Evolutionary conservation across 23 tunicate genomes (phyloP), one percentile per base, ranked within the genome.

Genomic region (Halocynthia aurantium): DNA sequence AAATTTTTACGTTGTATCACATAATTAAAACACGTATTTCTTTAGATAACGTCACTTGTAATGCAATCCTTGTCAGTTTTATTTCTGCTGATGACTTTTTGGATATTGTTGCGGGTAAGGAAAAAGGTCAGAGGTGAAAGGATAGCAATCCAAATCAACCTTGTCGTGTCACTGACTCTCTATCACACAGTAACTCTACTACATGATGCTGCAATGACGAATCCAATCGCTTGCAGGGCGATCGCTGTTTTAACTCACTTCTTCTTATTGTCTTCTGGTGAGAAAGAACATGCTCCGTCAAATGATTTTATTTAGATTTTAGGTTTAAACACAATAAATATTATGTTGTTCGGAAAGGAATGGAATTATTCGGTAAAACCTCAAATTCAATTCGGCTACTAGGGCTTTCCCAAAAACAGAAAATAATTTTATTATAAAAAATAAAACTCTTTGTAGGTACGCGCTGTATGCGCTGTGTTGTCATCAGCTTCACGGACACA

Each of bases 71-170:
- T 74, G 22, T 55, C 78, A 8, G 60, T 74, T 7, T n/a, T 54
- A 20, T 74, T 74, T 54, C 7, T 74, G 13, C 31, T 53, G 13
- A 5, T 74, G 17, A 54, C 78, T n/a, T 74, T 74, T 54, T 20
- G 10, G 22, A 74, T 74, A 51, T 53, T 74, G 15, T 44, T 74
- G 21, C 20, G 21, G 5, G 78, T 74, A n/a, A 53, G 78, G 22
- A 54, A 74, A 49, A 74, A 52, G 22, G 78, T 56, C 50, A 22
- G 78, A 20, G 78, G 78, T 21, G 78, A 74, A 54, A 74, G 78
- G 56, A 74, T 74, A 0, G 60, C 78, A 6, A 74, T 74, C 31
- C 78, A 74, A 54, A 74, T 74, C 61, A 74, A 74, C 22, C 56
- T 74, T 20, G 55, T 54, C 6, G 50, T 74, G 8, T 74, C 78